These are phyloP conservation scores for Struthidea cinerea DNA, from an alignment of 2,113 vertebrate species.

Conservation along the genomic window DNA sequence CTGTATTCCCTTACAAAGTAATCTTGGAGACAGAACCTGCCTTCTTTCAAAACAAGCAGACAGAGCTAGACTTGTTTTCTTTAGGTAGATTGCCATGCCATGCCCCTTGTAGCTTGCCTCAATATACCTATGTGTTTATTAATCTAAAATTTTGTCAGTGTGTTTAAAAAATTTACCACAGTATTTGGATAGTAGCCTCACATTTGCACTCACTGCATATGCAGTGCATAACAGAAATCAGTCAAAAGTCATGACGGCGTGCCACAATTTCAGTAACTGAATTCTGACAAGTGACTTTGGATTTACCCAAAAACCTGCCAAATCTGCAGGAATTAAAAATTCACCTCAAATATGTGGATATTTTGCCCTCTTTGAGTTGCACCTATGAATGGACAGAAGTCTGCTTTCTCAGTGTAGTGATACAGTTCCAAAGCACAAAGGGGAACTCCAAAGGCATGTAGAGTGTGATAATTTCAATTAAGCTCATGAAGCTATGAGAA, in stretches of 20 bases:
- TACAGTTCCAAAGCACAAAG: not conserved
- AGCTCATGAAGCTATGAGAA: not conserved
- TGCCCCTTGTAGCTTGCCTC: not conserved
- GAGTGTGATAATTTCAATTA: not conserved
- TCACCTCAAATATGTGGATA: not conserved
- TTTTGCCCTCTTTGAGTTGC: not conserved
- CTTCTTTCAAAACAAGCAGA: not conserved
- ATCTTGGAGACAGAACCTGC: not conserved
- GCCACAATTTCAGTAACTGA: not conserved
- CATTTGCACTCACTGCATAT: not conserved
- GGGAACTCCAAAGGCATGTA: not conserved
- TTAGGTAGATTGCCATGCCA: not conserved
- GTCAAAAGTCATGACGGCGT: not conserved
- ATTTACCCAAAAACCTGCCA: not conserved
- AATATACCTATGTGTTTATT: not conserved
- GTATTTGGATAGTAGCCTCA: not conserved
- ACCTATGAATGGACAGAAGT: not conserved
- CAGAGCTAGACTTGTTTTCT: not conserved
- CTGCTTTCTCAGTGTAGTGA: not conserved
- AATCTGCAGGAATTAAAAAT: not conserved
- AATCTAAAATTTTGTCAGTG: not conserved
- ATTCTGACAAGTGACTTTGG: not conserved
- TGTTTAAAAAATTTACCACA: not conserved
- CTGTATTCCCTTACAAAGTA: not conserved
- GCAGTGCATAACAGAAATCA: not conserved